A percentile compares a stretch with the other conserved stretches of the same genome.
Conservation (phyloP, 1,140 invertebrate genomes). For the Sipha flava region DNA sequence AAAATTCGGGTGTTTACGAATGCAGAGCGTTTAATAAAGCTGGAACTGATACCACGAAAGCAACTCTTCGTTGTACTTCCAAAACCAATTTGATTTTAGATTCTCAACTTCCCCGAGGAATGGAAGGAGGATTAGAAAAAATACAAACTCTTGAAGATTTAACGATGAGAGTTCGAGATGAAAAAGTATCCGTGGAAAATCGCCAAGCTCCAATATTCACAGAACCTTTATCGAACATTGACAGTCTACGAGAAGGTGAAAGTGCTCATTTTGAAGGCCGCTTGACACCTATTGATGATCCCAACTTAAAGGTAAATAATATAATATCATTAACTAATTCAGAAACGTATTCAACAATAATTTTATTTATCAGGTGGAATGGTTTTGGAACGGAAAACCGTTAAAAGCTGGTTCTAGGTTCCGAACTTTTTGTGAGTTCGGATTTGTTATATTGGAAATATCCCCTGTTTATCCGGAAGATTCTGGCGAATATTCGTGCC, state of each 20-base stretch:
- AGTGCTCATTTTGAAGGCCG: conserved; percentile 91
- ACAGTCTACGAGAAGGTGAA: conserved; percentile 77
- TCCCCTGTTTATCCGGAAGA: conserved; percentile 92
- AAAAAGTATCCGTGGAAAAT: conserved; percentile 58
- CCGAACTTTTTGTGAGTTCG: conserved; percentile 90
- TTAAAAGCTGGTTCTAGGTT: conserved; percentile 81
- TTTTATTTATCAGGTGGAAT: conserved; percentile 61
- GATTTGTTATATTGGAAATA: conserved; percentile 88
- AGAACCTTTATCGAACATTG: conserved; percentile 76
- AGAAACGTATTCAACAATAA: background rate
- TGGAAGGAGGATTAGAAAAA: conserved; percentile 86
- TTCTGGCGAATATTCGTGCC: conserved; percentile 85
- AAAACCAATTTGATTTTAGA: conserved; percentile 89
- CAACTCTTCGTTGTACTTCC: conserved; percentile 74
- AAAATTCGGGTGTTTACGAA: conserved; percentile 90
- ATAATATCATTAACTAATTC: conserved; percentile 5
- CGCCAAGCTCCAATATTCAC: conserved; percentile 85
- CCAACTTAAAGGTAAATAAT: conserved; percentile 67
- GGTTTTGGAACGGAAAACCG: conserved; percentile 90
- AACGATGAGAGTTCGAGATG: conserved; percentile 60
- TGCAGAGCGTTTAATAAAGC: conserved; percentile 85
- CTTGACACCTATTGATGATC: conserved; percentile 85
- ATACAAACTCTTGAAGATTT: conserved; percentile 87
- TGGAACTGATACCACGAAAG: conserved; percentile 79
- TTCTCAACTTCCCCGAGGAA: conserved; percentile 85